Conservation (phyloP, 2,113 vertebrate genomes). For the Origma solitaria region DNA sequence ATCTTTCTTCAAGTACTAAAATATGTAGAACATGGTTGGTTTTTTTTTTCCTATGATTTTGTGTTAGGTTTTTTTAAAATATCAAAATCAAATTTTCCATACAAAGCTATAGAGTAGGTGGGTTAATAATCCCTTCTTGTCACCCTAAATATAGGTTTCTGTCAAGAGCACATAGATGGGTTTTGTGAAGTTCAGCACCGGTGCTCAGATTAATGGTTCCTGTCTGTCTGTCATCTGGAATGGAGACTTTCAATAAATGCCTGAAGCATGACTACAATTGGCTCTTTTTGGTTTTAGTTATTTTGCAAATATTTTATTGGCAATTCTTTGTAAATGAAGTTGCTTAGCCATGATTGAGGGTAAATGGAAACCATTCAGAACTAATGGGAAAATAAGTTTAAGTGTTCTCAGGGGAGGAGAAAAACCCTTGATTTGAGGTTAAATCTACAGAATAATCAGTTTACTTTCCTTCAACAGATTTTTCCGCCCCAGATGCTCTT, state of each 20-base stretch:
- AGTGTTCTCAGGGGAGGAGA: background rate
- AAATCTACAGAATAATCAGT: background rate
- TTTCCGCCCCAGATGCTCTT: background rate
- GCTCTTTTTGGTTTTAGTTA: background rate
- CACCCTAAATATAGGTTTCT: background rate
- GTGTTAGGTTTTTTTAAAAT: background rate
- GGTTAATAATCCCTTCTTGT: background rate
- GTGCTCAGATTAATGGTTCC: background rate
- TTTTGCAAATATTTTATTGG: background rate
- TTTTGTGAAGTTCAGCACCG: background rate
- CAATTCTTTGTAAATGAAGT: background rate
- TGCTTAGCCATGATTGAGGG: background rate
- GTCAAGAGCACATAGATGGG: background rate
- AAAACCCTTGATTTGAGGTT: background rate
- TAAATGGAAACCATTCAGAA: background rate
- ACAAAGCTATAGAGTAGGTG: background rate
- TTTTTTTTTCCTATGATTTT: background rate
- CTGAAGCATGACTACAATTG: background rate
- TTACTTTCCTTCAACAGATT: background rate
- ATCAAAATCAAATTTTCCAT: background rate
- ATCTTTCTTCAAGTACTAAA: background rate
- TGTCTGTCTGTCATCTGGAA: background rate
- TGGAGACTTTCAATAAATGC: background rate
- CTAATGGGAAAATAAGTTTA: background rate
- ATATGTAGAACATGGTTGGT: background rate